Evolutionary conservation across 2,797 vertebrate species (phyloP).

Genomic region (Scolopax bukidnonensis): DNA sequence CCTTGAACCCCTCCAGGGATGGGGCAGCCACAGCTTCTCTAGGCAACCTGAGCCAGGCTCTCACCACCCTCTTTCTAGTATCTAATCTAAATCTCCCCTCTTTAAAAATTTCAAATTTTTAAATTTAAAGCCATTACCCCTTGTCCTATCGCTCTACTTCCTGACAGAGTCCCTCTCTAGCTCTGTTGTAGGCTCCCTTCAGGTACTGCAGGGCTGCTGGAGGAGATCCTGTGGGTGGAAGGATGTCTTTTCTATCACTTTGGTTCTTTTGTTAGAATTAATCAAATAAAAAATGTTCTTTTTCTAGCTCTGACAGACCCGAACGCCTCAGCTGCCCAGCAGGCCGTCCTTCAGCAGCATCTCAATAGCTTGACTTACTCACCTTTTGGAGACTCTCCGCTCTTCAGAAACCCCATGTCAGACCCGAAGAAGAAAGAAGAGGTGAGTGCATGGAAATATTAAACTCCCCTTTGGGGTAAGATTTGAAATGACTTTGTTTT

Average conservation of each 20-base stretch:
- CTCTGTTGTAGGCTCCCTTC: too few relatives aligned
- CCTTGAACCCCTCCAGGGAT: too few relatives aligned
- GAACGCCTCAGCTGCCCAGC: conserved; percentile 87
- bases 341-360: conserved; percentile 91
- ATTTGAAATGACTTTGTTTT: neutral
- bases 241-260: neutral
- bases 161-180: too few relatives aligned
- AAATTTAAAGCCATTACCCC: too few relatives aligned
- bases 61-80: too few relatives aligned
- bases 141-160: too few relatives aligned
- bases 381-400: conserved; percentile 93
- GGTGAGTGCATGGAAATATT: conserved; percentile 69
- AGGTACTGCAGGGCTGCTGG: too few relatives aligned
- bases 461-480: fast-evolving
- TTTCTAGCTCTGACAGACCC: conserved; percentile 88
- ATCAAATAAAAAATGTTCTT: neutral
- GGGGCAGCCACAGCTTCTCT: too few relatives aligned
- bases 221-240: neutral
- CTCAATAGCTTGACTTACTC: conserved; percentile 91
- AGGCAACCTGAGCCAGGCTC: too few relatives aligned
- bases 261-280: neutral
- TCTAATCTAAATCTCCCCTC: too few relatives aligned
- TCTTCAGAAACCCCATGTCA: conserved; percentile 94
- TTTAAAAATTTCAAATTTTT: too few relatives aligned
- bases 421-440: conserved; percentile 98